Evolutionary conservation across 2,888 invertebrate species (phyloP).

Genomic region (Caradrina clavipalpis): DNA sequence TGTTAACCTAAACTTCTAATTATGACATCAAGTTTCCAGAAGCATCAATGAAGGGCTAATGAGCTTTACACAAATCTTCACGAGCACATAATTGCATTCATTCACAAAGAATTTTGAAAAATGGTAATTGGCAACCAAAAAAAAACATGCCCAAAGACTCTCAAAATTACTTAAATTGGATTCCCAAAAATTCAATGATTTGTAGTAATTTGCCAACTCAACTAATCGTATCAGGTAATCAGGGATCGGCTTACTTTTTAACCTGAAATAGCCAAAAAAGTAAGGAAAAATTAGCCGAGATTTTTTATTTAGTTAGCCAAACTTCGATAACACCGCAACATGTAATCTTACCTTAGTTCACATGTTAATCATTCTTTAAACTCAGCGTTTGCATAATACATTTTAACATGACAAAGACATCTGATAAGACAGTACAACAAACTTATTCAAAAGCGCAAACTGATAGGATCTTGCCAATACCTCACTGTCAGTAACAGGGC

Average conservation of each 20-base stretch:
- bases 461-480: conserved; percentile 24
- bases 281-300: too few species aligned
- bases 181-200: conserved; percentile 12
- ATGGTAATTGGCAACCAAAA: background rate
- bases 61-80: background rate
- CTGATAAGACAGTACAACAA: background rate
- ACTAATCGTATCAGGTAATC: background rate
- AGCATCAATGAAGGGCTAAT: background rate
- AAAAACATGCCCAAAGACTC: background rate
- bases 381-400: background rate
- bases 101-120: background rate
- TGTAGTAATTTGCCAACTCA: background rate
- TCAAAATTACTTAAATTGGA: background rate
- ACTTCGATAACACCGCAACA: too few species aligned
- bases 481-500: background rate
- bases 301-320: too few species aligned
- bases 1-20: background rate
- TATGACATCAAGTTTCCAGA: background rate
- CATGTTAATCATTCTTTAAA: background rate
- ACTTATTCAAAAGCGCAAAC: conserved; percentile 25
- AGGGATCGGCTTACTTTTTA: too few species aligned
- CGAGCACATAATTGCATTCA: background rate
- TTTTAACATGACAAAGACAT: conserved; percentile 4
- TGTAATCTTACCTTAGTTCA: background rate
- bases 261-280: too few species aligned